Conservation (phyloP, 2,888 invertebrate species). For the Caenorhabditis sp. region DNA sequence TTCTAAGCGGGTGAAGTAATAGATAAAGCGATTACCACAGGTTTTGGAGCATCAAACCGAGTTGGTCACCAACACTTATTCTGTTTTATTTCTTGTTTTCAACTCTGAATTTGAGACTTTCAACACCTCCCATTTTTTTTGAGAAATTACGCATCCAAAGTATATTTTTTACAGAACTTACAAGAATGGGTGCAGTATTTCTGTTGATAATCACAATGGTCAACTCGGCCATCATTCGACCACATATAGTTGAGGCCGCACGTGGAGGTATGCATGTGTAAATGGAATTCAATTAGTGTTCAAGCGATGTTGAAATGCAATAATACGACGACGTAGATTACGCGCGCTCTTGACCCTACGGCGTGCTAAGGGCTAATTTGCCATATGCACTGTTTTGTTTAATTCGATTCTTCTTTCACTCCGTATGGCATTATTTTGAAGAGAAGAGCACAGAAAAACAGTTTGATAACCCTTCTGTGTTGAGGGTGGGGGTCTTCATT, state of each 20-base stretch:
- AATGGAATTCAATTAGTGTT: slow-evolving; percentile 49
- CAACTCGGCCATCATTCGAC: slow-evolving; percentile 58
- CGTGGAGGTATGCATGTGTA: slow-evolving; percentile 66
- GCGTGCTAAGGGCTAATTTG: slow-evolving; percentile 73
- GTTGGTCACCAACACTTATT: neutral
- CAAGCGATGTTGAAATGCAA: slow-evolving; percentile 12
- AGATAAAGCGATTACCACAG: slow-evolving; percentile 61
- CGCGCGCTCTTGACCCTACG: slow-evolving; percentile 67
- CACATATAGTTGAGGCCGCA: slow-evolving; percentile 59
- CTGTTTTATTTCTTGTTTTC: slow-evolving; percentile 11
- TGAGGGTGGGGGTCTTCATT: no score
- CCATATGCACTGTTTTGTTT: slow-evolving; percentile 62
- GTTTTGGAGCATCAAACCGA: slow-evolving; percentile 41
- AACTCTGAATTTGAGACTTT: neutral
- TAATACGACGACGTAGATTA: slow-evolving; percentile 38
- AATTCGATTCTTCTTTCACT: slow-evolving; percentile 12
- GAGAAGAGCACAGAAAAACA: neutral
- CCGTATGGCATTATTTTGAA: slow-evolving; percentile 35
- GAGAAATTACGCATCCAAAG: no score
- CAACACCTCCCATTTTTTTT: neutral
- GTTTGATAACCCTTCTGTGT: neutral
- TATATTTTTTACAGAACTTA: slow-evolving; percentile 37
- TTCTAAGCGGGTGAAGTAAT: slow-evolving; percentile 24
- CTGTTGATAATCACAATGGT: slow-evolving; percentile 55
- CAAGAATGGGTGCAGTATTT: slow-evolving; percentile 57